These are phyloP conservation scores for Tachuris rubrigastra DNA, from an alignment of 2,113 vertebrate genomes.

Conservation along the genomic window DNA sequence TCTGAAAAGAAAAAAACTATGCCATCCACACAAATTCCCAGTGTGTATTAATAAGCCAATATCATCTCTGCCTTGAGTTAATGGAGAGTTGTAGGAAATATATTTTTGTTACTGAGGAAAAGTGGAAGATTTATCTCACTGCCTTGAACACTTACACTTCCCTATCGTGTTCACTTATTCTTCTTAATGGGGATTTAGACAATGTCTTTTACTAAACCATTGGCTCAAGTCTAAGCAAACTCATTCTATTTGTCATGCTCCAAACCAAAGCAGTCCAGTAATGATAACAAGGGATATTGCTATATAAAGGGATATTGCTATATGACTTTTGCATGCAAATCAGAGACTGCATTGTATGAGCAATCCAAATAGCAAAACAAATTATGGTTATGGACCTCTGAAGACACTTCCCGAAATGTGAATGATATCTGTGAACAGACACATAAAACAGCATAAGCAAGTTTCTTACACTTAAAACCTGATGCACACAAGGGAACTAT, in stretches of 20 bases:
- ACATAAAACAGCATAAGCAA: not conserved
- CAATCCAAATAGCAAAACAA: not conserved
- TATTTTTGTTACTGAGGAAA: constrained; percentile 4
- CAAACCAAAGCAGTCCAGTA: constrained; percentile 2
- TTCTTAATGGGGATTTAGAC: constrained; percentile 3
- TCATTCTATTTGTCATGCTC: constrained; percentile 2
- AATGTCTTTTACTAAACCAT: not conserved
- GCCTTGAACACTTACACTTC: not conserved
- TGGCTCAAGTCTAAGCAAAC: not conserved
- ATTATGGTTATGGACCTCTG: not conserved
- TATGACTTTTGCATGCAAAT: not conserved
- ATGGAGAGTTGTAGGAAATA: not conserved
- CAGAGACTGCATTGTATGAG: not conserved
- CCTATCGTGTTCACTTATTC: constrained; percentile 1
- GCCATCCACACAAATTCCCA: not conserved
- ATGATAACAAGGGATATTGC: not conserved
- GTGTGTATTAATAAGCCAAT: not conserved
- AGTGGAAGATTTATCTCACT: constrained; percentile 15
- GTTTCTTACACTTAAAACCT: not conserved
- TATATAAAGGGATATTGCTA: not conserved
- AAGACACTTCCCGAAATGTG: not conserved
- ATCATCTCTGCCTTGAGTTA: not conserved
- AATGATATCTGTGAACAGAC: not conserved
- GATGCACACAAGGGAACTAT: not conserved
- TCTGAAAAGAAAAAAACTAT: not conserved